Evolutionary conservation across 2,113 vertebrate species (phyloP).

Genomic region (Poecile atricapillus): DNA sequence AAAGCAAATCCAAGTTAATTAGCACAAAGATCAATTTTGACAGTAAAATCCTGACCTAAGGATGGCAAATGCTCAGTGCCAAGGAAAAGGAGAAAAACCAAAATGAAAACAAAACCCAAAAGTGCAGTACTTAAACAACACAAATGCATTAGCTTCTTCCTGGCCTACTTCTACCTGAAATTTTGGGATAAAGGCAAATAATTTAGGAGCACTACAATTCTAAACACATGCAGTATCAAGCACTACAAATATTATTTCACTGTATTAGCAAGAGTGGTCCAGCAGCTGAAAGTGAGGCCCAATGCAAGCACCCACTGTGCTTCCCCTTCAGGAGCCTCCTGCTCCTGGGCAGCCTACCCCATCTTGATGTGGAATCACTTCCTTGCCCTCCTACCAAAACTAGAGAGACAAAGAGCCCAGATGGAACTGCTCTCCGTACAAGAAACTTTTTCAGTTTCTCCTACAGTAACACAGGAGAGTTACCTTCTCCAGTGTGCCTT

Average conservation of each 20-base stretch:
- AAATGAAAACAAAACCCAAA: not conserved
- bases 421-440: not conserved
- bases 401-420: accelerated
- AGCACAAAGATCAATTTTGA: not conserved
- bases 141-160: not conserved
- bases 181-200: not conserved
- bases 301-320: accelerated
- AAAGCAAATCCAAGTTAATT: not conserved
- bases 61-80: not conserved
- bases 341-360: not conserved
- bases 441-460: not conserved
- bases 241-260: not conserved
- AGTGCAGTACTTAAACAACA: not conserved
- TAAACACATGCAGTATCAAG: not conserved
- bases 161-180: not conserved
- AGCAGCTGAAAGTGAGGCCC: accelerated
- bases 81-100: not conserved
- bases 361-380: not conserved
- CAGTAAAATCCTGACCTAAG: not conserved
- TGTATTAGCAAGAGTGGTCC: not conserved
- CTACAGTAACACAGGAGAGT: not conserved
- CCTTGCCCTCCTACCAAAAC: not conserved
- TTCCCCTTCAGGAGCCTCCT: not conserved
- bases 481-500: not conserved
- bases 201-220: not conserved